Percentiles rank a stretch among this genome's conserved stretches.
phyloP scores from a whole-genome alignment of 2,888 invertebrate genomes.

The Choreutis nemorana region DNA sequence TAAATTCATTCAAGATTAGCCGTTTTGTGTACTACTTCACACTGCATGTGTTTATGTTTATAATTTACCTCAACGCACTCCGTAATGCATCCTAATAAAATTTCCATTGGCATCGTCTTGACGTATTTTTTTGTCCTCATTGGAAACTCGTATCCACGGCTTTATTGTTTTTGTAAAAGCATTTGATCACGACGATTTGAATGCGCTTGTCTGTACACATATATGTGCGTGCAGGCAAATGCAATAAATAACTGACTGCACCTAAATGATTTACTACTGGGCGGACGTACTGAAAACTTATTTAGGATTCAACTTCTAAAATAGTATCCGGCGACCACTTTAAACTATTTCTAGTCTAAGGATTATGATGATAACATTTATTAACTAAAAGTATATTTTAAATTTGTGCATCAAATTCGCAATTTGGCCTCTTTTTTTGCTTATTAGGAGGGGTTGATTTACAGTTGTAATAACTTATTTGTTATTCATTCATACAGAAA shows the following conservation, averaged over 20 bases:
- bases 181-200: conserved; percentile 31
- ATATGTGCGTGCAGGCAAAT: conserved; percentile 30
- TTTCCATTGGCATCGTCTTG: too few relatives aligned
- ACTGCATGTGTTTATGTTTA: background rate
- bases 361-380: too few relatives aligned
- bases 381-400: too few relatives aligned
- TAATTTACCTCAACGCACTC: conserved; percentile 1
- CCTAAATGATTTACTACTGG: conserved; percentile 30
- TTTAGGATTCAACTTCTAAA: conserved; percentile 9
- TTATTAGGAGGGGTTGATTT: too few relatives aligned
- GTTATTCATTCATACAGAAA: too few relatives aligned
- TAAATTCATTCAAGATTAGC: conserved; percentile 11
- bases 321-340: conserved; percentile 5
- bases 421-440: too few relatives aligned
- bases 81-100: too few relatives aligned
- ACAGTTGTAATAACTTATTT: too few relatives aligned
- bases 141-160: too few relatives aligned
- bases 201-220: conserved; percentile 23
- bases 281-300: conserved; percentile 20
- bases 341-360: conserved; percentile 5
- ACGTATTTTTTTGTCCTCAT: too few relatives aligned
- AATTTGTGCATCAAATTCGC: too few relatives aligned
- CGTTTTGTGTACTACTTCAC: conserved; percentile 2
- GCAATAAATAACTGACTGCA: conserved; percentile 36
- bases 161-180: conserved; percentile 36